Conservation (phyloP, 2,797 vertebrate species). For the Coregonus suidteri region DNA sequence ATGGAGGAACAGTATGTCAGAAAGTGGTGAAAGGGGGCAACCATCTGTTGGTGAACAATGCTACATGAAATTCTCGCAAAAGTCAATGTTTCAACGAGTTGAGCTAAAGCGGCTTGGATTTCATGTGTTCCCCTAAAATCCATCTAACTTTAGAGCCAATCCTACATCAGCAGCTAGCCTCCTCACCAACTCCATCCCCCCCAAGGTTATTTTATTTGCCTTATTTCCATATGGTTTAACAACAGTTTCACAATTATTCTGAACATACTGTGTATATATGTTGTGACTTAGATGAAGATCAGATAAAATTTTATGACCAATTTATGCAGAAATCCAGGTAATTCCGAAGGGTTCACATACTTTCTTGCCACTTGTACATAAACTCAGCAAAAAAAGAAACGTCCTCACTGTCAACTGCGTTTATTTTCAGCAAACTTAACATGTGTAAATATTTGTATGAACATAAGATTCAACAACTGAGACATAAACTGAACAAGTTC, state of each 20-base stretch:
- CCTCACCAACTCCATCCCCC: neutral
- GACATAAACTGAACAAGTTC: too few species aligned
- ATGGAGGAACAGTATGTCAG: neutral
- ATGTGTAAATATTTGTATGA: too few species aligned
- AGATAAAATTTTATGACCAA: too few species aligned
- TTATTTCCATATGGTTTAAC: conserved; percentile 15
- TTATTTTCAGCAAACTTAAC: too few species aligned
- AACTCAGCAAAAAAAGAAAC: too few species aligned
- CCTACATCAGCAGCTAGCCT: neutral
- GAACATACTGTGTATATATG: neutral
- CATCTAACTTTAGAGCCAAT: neutral
- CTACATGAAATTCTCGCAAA: neutral
- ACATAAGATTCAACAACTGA: too few species aligned
- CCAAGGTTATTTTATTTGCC: neutral
- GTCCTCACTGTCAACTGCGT: too few species aligned
- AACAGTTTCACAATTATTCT: conserved; percentile 2
- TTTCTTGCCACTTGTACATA: too few species aligned
- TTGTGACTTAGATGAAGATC: too few species aligned
- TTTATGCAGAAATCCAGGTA: too few species aligned
- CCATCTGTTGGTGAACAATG: neutral
- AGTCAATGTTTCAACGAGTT: neutral
- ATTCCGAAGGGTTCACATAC: too few species aligned
- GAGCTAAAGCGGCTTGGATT: conserved; percentile 1
- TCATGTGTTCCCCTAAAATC: conserved; percentile 10
- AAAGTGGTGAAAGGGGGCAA: neutral